These are phyloP conservation scores for Orchestes rusci DNA, from an alignment of 2,888 invertebrate species.

Conservation along the genomic window DNA sequence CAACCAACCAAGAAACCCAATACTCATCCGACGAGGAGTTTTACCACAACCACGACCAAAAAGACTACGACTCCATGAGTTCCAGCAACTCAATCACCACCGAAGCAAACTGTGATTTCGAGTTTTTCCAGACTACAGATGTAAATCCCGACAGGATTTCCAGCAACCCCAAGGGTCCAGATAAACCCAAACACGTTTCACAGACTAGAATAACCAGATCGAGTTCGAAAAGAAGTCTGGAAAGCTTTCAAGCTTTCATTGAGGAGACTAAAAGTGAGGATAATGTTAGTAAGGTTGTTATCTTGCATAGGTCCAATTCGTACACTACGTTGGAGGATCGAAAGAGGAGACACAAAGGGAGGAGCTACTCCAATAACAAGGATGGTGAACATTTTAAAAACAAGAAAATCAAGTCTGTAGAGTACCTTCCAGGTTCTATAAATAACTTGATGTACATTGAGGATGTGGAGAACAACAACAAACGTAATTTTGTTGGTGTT, in stretches of 20 bases:
- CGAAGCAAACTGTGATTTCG: conserved; percentile 58
- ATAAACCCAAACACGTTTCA: conserved; percentile 18
- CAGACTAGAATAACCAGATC: conserved; percentile 36
- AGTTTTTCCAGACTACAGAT: conserved; percentile 47
- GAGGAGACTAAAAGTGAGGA: conserved; percentile 25
- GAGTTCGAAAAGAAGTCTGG: conserved; percentile 39
- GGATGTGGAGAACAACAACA: conserved; percentile 26
- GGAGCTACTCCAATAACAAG: conserved; percentile 17
- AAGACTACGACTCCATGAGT: conserved; percentile 39
- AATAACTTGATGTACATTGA: conserved; percentile 30
- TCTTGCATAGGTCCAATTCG: conserved; percentile 39
- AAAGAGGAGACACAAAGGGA: conserved; percentile 22
- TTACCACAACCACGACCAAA: conserved; percentile 30
- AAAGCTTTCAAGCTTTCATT: conserved; percentile 39
- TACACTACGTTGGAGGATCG: conserved; percentile 36
- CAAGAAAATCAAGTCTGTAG: conserved; percentile 35
- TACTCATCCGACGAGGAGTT: conserved; percentile 8
- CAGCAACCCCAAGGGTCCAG: background rate
- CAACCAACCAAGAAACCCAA: conserved; percentile 9
- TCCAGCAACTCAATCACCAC: conserved; percentile 53
- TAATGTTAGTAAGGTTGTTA: conserved; percentile 17
- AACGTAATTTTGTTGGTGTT: conserved; percentile 32
- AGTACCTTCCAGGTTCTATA: conserved; percentile 33
- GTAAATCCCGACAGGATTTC: background rate
- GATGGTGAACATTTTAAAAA: conserved; percentile 21